Evolutionary conservation across 2,797 vertebrate species (phyloP).

Genomic region (Pantherophis vulpinus): DNA sequence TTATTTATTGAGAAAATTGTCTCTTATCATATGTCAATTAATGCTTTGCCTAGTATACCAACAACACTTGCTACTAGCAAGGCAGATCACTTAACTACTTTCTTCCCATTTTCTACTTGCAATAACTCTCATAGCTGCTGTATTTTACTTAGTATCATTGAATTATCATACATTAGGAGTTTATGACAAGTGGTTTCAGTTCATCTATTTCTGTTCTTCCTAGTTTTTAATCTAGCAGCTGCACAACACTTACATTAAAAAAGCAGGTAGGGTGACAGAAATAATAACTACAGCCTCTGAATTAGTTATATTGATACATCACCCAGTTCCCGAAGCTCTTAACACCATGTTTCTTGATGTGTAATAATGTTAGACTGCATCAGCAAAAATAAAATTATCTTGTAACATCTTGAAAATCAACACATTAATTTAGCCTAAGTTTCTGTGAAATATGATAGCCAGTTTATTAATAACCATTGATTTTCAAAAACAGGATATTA

Average conservation of each 20-base stretch:
- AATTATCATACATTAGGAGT: neutral
- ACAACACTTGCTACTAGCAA: conserved; percentile 50
- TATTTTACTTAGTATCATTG: neutral
- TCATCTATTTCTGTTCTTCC: neutral
- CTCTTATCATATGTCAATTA: conserved; percentile 61
- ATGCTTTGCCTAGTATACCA: conserved; percentile 53
- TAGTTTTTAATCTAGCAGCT: neutral
- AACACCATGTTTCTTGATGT: neutral
- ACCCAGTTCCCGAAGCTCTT: neutral
- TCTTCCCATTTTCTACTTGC: conserved; percentile 38
- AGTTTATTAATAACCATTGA: neutral
- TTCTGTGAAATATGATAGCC: neutral
- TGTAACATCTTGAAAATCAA: neutral
- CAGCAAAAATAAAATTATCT: neutral
- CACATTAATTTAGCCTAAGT: neutral
- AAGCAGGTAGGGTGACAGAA: neutral
- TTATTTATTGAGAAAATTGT: conserved; percentile 29
- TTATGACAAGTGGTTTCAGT: neutral
- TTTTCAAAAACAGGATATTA: neutral
- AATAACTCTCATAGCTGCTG: neutral
- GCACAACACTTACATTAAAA: conserved; percentile 28
- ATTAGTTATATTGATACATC: neutral
- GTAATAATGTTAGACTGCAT: neutral
- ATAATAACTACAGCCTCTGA: neutral
- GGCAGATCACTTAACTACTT: conserved; percentile 51